phyloP scores from a whole-genome alignment of 2,888 invertebrate genomes.

The Octonoba sinensis region DNA sequence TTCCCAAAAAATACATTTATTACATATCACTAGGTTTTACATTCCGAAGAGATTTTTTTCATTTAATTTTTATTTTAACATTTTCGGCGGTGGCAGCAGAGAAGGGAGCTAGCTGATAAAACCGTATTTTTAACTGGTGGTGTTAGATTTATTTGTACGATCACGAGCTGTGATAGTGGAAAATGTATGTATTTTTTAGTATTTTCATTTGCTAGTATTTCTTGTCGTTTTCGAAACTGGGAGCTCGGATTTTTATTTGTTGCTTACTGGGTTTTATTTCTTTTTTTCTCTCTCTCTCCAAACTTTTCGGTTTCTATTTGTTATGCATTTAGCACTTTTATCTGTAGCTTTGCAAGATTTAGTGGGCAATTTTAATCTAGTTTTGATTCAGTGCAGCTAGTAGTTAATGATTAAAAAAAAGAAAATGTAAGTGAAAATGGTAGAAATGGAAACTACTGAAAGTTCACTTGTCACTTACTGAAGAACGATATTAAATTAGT shows the following conservation, averaged over 20 bases:
- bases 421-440: too few species aligned
- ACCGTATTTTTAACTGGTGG: constrained; percentile 57
- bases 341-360: too few species aligned
- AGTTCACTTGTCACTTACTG: too few species aligned
- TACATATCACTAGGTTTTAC: constrained; percentile 61
- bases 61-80: too few species aligned
- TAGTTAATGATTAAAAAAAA: too few species aligned
- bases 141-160: constrained; percentile 63
- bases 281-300: background rate
- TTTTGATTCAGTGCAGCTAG: too few species aligned
- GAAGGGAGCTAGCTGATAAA: constrained; percentile 39
- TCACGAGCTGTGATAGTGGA: constrained; percentile 42
- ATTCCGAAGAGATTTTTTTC: constrained; percentile 35
- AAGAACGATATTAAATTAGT: too few species aligned
- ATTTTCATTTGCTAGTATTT: constrained; percentile 20
- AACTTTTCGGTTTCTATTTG: constrained; percentile 1
- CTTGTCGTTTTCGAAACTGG: constrained; percentile 16
- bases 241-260: constrained; percentile 27
- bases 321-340: constrained; percentile 1
- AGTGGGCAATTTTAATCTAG: too few species aligned
- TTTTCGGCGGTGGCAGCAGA: too few species aligned
- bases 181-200: constrained; percentile 20
- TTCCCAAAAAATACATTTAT: constrained; percentile 62
- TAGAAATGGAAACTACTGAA: too few species aligned
- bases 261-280: background rate